These are phyloP conservation scores for Cataglyphis livida DNA, from an alignment of 2,888 invertebrate genomes.

Conservation along the genomic window DNA sequence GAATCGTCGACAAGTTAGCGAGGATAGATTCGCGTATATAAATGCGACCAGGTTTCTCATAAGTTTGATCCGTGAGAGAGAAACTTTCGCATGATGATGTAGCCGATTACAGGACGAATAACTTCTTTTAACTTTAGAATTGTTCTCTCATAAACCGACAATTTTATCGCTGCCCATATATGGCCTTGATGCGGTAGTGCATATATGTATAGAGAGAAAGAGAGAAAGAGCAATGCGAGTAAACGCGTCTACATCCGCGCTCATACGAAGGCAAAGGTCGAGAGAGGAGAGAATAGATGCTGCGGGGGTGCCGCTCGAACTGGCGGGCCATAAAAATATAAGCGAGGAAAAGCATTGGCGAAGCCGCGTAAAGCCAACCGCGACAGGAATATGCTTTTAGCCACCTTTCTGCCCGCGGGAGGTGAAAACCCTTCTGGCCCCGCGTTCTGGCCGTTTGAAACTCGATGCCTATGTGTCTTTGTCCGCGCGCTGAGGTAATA, in stretches of 20 bases:
- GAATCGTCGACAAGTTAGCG: neutral
- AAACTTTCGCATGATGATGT: slow-evolving; percentile 24
- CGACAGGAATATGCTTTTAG: slow-evolving; percentile 82
- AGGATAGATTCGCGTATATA: slow-evolving; percentile 23
- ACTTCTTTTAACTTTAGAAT: slow-evolving; percentile 65
- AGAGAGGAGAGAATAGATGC: slow-evolving; percentile 58
- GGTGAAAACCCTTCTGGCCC: slow-evolving; percentile 60
- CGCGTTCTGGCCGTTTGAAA: slow-evolving; percentile 60
- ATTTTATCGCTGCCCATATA: slow-evolving; percentile 67
- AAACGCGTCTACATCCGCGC: slow-evolving; percentile 54
- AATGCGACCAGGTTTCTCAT: slow-evolving; percentile 24
- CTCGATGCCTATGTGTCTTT: slow-evolving; percentile 55
- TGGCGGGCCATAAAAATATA: slow-evolving; percentile 78
- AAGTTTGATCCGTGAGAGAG: slow-evolving; percentile 51
- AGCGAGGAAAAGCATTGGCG: slow-evolving; percentile 64
- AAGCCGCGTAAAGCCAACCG: slow-evolving; percentile 77
- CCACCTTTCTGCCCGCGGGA: slow-evolving; percentile 71
- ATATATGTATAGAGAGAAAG: slow-evolving; percentile 20
- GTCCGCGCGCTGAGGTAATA: slow-evolving; percentile 29
- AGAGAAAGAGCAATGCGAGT: slow-evolving; percentile 44
- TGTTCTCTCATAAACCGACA: slow-evolving; percentile 71
- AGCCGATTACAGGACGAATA: slow-evolving; percentile 11
- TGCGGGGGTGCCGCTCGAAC: slow-evolving; percentile 63
- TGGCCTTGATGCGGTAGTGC: slow-evolving; percentile 56
- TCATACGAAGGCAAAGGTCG: slow-evolving; percentile 43